Conservation (phyloP, 1,140 invertebrate genomes). For the Cyphomyrmex costatus region DNA sequence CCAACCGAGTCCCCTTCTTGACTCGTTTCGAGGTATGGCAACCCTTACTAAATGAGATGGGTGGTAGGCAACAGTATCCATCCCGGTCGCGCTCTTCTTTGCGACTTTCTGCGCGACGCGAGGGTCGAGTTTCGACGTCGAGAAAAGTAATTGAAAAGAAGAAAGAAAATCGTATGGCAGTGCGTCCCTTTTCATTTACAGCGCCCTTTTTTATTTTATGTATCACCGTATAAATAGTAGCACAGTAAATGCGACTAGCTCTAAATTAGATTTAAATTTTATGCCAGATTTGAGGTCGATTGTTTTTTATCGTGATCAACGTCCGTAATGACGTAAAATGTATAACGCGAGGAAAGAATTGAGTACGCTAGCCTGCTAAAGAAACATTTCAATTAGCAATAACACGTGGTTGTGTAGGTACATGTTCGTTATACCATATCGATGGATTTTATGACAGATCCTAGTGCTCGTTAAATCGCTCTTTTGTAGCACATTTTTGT, state of each 20-base stretch:
- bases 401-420: not conserved
- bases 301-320: not conserved
- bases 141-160: constrained; percentile 23
- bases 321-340: not conserved
- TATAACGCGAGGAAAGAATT: not conserved
- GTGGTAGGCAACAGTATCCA: constrained; percentile 23
- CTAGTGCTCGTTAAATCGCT: constrained; percentile 22
- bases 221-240: not conserved
- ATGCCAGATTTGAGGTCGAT: not conserved
- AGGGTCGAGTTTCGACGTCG: not conserved
- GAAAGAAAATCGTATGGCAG: not conserved
- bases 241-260: not conserved
- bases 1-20: constrained; percentile 19
- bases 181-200: not conserved
- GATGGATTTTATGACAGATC: constrained; percentile 37
- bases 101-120: not conserved
- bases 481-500: constrained; percentile 16
- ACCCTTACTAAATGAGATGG: not conserved
- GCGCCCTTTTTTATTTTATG: not conserved
- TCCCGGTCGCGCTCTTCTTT: not conserved
- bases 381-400: constrained; percentile 22
- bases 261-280: not conserved
- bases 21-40: not conserved
- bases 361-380: not conserved
- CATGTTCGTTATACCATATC: constrained; percentile 2